These are phyloP conservation scores for Ceyx margarethae DNA, from an alignment of 2,113 vertebrate species.

Conservation along the genomic window DNA sequence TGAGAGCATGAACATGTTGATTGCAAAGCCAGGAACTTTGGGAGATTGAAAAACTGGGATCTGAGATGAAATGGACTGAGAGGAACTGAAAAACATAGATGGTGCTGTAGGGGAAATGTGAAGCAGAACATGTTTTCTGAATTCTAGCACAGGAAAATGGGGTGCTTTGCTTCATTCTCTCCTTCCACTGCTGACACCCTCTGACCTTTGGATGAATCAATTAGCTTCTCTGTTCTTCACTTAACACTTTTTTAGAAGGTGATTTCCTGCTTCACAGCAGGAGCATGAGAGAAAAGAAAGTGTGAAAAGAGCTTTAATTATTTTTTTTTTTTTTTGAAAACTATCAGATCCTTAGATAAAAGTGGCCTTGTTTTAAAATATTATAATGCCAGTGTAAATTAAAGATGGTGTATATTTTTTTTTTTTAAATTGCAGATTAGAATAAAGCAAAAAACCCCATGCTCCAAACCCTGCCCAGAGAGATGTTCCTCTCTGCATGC, in stretches of 20 bases:
- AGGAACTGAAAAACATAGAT: background rate
- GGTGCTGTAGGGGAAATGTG: background rate
- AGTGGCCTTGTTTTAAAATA: background rate
- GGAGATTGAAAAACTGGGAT: background rate
- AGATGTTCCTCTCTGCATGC: fast-evolving
- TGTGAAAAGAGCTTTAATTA: background rate
- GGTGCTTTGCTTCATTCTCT: background rate
- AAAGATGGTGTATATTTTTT: background rate
- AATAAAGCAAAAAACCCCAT: background rate
- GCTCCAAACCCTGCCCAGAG: background rate
- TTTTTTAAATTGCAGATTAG: background rate
- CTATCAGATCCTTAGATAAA: background rate
- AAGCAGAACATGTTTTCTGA: background rate
- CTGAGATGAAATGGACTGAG: background rate
- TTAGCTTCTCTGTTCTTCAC: constrained; percentile 12
- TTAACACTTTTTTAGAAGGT: constrained; percentile 3
- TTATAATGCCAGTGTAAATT: background rate
- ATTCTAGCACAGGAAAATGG: background rate
- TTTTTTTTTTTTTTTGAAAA: background rate
- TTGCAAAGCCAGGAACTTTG: constrained; percentile 23
- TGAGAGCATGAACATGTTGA: constrained; percentile 11
- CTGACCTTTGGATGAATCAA: constrained; percentile 13
- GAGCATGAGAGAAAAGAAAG: background rate
- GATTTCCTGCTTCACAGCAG: constrained; percentile 48
- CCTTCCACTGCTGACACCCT: background rate